Evolutionary conservation across 2,113 vertebrate species (phyloP).

Genomic region (Aphelocoma coerulescens): DNA sequence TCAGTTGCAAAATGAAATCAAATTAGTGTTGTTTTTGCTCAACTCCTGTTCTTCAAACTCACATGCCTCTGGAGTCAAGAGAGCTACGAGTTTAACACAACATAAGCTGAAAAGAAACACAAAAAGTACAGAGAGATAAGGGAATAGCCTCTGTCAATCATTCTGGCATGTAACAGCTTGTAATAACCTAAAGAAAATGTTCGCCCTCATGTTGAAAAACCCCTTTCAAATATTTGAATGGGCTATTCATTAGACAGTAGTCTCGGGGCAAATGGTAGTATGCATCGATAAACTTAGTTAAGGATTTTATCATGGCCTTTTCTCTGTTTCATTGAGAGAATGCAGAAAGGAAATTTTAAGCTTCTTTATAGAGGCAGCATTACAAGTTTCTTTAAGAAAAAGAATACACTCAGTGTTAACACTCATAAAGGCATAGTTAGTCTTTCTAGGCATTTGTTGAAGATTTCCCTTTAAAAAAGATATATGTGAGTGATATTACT

Average conservation of each 20-base stretch:
- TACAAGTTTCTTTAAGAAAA: not conserved
- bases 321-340: not conserved
- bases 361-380: not conserved
- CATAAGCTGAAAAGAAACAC: not conserved
- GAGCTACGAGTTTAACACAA: not conserved
- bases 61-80: conserved; percentile 1
- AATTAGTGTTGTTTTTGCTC: conserved; percentile 23
- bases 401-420: not conserved
- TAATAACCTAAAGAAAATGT: not conserved
- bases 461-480: not conserved
- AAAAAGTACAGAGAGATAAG: not conserved
- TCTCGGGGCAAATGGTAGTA: not conserved
- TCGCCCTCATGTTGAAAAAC: not conserved
- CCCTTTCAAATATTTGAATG: not conserved
- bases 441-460: not conserved
- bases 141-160: conserved; percentile 1
- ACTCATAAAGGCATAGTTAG: not conserved
- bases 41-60: conserved; percentile 30
- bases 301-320: not conserved
- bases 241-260: not conserved
- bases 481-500: not conserved
- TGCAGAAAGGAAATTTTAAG: not conserved
- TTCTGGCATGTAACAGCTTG: not conserved
- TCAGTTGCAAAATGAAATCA: conserved; percentile 8
- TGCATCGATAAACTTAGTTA: not conserved